Evolutionary conservation across 2,797 vertebrate genomes (phyloP).

Genomic region (Lutjanus campechanus): DNA sequence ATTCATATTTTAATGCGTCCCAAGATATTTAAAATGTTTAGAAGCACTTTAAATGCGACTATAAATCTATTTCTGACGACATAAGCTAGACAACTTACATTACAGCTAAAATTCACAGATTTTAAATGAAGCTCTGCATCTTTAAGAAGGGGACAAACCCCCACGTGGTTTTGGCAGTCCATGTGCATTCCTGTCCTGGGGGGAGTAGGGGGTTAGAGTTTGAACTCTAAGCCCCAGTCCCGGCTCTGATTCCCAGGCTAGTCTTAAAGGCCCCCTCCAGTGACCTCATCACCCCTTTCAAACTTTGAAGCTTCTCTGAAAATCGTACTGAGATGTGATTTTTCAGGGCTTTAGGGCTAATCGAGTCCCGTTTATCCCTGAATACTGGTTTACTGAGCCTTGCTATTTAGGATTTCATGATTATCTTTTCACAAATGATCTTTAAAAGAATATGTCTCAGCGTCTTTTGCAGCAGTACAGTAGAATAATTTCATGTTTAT

Average conservation of each 20-base stretch:
- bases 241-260: constrained; percentile 81
- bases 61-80: background rate
- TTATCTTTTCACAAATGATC: background rate
- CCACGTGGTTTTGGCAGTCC: constrained; percentile 70
- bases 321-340: constrained; percentile 44
- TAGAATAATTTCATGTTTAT: background rate
- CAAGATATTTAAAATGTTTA: background rate
- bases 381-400: background rate
- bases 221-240: constrained; percentile 69
- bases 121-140: constrained; percentile 58
- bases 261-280: constrained; percentile 88
- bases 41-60: background rate
- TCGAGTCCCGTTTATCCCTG: constrained; percentile 11
- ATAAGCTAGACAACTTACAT: background rate
- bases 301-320: constrained; percentile 48
- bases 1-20: constrained; percentile 1
- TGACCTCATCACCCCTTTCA: constrained; percentile 80
- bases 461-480: background rate
- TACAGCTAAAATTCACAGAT: constrained; percentile 17
- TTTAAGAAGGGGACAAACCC: constrained; percentile 69
- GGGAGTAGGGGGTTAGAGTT: constrained; percentile 69
- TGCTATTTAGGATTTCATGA: background rate
- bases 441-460: background rate
- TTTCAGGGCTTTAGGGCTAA: constrained; percentile 22
- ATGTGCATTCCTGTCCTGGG: constrained; percentile 71